Percentiles rank a stretch among this genome's conserved stretches.
Conservation (phyloP, 2,888 invertebrate genomes). For the Andrena flavipes region DNA sequence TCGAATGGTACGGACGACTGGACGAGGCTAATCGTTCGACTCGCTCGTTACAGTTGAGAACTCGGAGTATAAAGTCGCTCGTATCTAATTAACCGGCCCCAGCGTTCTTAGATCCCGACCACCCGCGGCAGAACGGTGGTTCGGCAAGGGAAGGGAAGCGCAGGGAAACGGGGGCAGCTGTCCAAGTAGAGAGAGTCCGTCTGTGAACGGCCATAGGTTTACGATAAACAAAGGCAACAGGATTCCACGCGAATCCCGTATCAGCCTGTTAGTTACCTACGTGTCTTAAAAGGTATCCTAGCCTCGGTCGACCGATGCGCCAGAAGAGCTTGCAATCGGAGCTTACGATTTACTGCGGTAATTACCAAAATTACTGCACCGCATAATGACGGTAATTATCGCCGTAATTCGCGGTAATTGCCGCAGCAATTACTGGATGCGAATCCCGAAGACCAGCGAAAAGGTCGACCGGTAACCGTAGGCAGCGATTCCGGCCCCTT, state of each 20-base stretch:
- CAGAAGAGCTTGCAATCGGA: slow-evolving; percentile 65
- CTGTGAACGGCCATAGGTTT: slow-evolving; percentile 4
- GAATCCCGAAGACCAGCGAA: slow-evolving; percentile 61
- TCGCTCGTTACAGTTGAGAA: slow-evolving; percentile 10
- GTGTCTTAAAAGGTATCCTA: slow-evolving; percentile 60
- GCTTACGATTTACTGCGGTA: slow-evolving; percentile 72
- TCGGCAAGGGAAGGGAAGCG: background rate
- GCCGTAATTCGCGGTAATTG: slow-evolving; percentile 72
- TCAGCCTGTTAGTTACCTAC: slow-evolving; percentile 30
- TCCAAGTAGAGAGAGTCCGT: background rate
- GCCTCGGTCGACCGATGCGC: slow-evolving; percentile 21
- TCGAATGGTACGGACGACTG: slow-evolving; percentile 42
- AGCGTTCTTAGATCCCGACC: background rate
- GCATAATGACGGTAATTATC: slow-evolving; percentile 73
- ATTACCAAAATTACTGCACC: slow-evolving; percentile 74
- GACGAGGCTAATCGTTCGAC: slow-evolving; percentile 31
- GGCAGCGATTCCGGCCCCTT: slow-evolving; percentile 29
- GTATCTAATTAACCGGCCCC: slow-evolving; percentile 26
- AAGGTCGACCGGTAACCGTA: slow-evolving; percentile 60
- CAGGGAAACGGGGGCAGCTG: background rate
- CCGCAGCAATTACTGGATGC: slow-evolving; percentile 69
- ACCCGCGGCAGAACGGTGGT: background rate
- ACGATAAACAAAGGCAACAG: slow-evolving; percentile 35
- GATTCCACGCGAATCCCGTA: slow-evolving; percentile 38
- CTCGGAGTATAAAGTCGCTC: slow-evolving; percentile 19